Evolutionary conservation across 2,797 vertebrate genomes (phyloP).

Genomic region (Oceanodroma leucorhoa): DNA sequence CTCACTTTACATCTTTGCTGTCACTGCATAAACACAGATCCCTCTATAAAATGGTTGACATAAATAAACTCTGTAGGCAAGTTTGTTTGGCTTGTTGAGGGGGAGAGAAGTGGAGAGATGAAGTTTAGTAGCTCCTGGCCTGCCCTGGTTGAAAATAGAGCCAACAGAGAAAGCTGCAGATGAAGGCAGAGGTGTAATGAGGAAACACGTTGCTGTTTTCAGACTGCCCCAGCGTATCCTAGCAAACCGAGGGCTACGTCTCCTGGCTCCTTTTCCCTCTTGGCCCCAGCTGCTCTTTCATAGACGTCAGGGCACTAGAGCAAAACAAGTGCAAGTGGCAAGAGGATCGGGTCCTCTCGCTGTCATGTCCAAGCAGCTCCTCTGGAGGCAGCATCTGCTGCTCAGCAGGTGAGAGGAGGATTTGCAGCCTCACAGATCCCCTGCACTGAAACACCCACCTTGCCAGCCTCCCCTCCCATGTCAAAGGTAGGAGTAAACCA

Average conservation of each 20-base stretch:
- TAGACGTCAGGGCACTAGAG: background rate
- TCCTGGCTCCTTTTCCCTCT: background rate
- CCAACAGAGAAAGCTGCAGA: background rate
- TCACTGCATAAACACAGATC: background rate
- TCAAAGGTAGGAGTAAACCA: background rate
- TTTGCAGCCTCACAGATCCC: background rate
- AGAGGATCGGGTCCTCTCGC: background rate
- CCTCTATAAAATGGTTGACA: background rate
- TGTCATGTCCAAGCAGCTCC: background rate
- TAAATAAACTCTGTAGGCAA: background rate
- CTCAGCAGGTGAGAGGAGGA: background rate
- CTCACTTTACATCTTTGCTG: background rate
- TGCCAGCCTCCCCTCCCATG: background rate
- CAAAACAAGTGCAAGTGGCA: background rate
- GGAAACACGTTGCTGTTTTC: background rate
- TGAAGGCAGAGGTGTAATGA: background rate
- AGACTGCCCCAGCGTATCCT: background rate
- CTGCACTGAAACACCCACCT: background rate
- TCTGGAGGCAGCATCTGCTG: background rate
- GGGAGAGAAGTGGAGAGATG: background rate
- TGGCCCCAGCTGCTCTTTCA: background rate
- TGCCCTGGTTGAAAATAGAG: background rate
- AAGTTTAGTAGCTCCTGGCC: background rate
- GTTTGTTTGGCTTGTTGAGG: background rate
- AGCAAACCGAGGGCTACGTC: fast-evolving